phyloP scores from a whole-genome alignment of 2,888 invertebrate species.

The Tiphia femorata region DNA sequence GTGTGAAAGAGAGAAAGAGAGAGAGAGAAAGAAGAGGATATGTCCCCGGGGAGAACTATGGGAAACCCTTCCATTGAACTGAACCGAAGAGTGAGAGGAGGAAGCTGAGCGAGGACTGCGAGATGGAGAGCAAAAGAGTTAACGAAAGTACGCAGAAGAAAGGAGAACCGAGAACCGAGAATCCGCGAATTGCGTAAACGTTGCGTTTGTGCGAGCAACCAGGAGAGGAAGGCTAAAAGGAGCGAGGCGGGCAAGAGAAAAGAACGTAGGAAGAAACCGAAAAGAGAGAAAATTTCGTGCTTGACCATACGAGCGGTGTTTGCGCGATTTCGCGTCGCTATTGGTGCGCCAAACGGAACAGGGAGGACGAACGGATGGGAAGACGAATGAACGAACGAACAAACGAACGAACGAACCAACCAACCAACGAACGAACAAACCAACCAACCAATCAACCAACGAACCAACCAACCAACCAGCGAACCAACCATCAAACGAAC shows the following conservation, averaged over 20 bases:
- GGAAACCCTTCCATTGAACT: neutral
- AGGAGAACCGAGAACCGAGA: constrained; percentile 21
- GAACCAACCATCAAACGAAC: no score
- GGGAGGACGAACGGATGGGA: no score
- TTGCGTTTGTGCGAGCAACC: no score
- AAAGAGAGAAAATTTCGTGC: neutral
- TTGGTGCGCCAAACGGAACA: no score
- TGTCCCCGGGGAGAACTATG: no score
- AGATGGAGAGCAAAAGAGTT: constrained; percentile 8
- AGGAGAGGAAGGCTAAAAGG: constrained; percentile 10
- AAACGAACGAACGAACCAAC: no score
- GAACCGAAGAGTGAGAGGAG: neutral
- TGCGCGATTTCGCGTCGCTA: no score
- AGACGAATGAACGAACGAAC: no score
- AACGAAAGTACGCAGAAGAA: constrained; percentile 9
- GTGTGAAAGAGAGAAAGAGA: neutral
- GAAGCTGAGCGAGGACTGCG: constrained; percentile 3
- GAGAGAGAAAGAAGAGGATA: neutral
- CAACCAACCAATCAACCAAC: no score
- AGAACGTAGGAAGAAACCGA: neutral
- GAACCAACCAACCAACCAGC: no score
- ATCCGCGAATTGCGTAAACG: constrained; percentile 30
- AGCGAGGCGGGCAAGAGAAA: constrained; percentile 11
- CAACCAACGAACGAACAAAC: no score
- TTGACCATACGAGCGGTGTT: no score